Percentiles rank a stretch among this genome's conserved stretches.
phyloP scores from a whole-genome alignment of 2,888 invertebrate species.

The Fragum sueziense region DNA sequence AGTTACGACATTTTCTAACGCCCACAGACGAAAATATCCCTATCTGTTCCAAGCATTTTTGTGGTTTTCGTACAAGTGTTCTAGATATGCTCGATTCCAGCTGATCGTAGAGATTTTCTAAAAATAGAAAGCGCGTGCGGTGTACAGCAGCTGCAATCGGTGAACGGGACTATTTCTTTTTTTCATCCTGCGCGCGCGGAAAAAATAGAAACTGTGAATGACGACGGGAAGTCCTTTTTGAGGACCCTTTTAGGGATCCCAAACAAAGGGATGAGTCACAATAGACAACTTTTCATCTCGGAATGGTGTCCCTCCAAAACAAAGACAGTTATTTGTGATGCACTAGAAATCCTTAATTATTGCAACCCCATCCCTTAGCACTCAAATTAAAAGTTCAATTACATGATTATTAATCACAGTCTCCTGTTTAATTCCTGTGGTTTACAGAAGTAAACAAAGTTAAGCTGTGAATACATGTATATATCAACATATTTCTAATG shows the following conservation, averaged over 20 bases:
- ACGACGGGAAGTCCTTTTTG: slow-evolving; percentile 5
- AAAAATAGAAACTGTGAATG: background rate
- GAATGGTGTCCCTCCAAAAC: slow-evolving; percentile 5
- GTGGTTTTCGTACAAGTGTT: slow-evolving; percentile 52
- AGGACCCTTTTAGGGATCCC: slow-evolving; percentile 23
- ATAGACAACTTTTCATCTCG: background rate
- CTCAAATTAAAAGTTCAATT: too few relatives aligned
- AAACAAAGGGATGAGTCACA: slow-evolving; percentile 30
- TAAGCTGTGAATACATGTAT: too few relatives aligned
- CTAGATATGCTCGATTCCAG: slow-evolving; percentile 37
- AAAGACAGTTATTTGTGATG: slow-evolving; percentile 10
- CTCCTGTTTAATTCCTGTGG: too few relatives aligned
- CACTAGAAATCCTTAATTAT: slow-evolving; percentile 10
- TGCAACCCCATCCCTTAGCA: background rate
- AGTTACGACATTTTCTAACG: background rate
- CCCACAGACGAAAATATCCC: background rate
- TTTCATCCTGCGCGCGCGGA: slow-evolving; percentile 1
- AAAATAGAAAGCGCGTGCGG: slow-evolving; percentile 50
- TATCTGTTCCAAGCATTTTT: slow-evolving; percentile 40
- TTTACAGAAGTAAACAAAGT: too few relatives aligned
- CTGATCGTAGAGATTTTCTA: slow-evolving; percentile 44
- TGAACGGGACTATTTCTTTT: background rate
- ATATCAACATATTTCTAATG: too few relatives aligned
- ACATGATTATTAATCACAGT: too few relatives aligned
- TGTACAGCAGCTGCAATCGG: slow-evolving; percentile 43